Base-by-base conservation (phyloP, 2,888 invertebrate genomes). In the Spilarctia lutea region DNA sequence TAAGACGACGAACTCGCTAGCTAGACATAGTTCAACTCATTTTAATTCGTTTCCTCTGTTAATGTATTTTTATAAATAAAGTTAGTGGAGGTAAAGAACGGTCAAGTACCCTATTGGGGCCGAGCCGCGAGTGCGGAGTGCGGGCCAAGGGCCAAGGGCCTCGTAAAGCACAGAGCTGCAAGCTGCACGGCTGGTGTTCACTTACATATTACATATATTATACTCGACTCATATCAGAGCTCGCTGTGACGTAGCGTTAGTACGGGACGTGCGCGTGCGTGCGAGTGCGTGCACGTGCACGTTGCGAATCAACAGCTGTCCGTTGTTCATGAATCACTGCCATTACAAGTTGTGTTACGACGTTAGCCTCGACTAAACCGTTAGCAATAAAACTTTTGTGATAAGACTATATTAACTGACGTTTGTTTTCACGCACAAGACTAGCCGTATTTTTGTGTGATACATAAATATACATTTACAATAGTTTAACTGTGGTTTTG, bases 371-470 rank as follows among this genome's bases (percentile, higher is more conserved):
- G 87, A 89, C 83, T 87, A 84, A 86, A 93, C 87, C 89, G 83
- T 91, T 93, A 95, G 95, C 95, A 94, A 94, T 95, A 94, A 94
- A 89, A 76, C 63, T 84, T 91, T 92, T 94, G 94, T 94, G 95
- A 95, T 95, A 94, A 91, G 91, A 88, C 84, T 87, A 82, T 88
- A 87, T 85, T 83, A 87, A 87, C 85, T 81, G 78, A 82, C 83
- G 87, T 90, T 90, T 81, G 86, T 90, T 91, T 87, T 82, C 88
- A 88, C 92, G 94, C 94, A 94, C 93, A 92, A 92, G 78, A 71
- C 81, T 83, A 82, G 79, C 78, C 77, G 85, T 86, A 84, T 83
- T 82, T 74, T 81, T 78, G 81, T 83, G 85, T 83, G 82, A 85
- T 86, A 79, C 83, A 80, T 80, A 71, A 80, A 76, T 81, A 77